Base-by-base conservation (phyloP, 1,140 invertebrate genomes). In the Aphis gossypii region DNA sequence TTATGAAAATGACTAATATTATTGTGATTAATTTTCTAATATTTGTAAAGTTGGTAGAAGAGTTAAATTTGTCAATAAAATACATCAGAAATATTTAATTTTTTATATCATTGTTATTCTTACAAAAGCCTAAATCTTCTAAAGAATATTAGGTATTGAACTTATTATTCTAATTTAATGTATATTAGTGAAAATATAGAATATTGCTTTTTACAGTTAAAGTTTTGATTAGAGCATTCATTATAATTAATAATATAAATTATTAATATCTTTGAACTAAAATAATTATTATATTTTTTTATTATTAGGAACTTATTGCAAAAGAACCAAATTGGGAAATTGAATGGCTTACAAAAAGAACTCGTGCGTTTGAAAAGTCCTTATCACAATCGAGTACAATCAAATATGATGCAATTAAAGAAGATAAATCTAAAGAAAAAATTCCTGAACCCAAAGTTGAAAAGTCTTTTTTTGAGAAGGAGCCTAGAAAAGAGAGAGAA, bases 251-350 rank as follows among this genome's bases (percentile, higher is more conserved):
- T 68, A 76, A 76, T n/a, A 30, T 1, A 5, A 68, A n/a, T 5
- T n/a, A n/a, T n/a, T 68, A 18, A 60, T n/a, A 68, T 68, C 60
- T 68, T 76, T n/a, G 18, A 76, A 76, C 5, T 18, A n/a, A 84
- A 93, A 93, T 35, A 91, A 56, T 41, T 89, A 51, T 44, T 68
- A 25, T 18, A 51, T 83, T 56, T 54, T 51, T 38, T 87, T 76
- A 8, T 94, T 95, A 94, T 38, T 94, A 98, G 97, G 96, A 96
- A 93, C 98, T 97, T 94, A 96, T 97, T 14, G 97, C 97, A 86
- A 97, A 97, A 95, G 97, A 97, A 95, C 97, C 97, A 0, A 97
- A 97, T 94, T 98, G 97, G 97, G 98, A 98, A 95, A 97, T 96
- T 0, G 97, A 98, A 94, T 98, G 97, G 97, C 96, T 97, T 95